These are phyloP conservation scores for Graptemys geographica DNA, from an alignment of 2,797 vertebrate species.

Conservation along the genomic window DNA sequence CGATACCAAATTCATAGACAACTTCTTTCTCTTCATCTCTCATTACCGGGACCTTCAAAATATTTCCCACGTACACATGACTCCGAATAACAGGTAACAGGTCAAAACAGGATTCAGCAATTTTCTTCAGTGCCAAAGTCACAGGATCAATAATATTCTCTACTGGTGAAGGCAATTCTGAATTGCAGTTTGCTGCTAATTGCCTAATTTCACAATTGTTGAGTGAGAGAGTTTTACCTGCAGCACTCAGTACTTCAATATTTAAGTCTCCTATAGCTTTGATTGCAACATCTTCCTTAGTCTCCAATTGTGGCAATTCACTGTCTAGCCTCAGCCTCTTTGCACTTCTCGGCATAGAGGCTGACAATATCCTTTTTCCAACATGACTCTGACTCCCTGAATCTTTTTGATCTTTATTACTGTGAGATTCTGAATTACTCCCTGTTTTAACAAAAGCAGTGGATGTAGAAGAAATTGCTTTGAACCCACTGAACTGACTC, in stretches of 20 bases:
- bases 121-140: slow-evolving; percentile 80
- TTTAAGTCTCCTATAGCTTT: not conserved
- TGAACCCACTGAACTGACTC: slow-evolving; percentile 86
- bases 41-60: slow-evolving; percentile 89
- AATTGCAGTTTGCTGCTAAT: not conserved
- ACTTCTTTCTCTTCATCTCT: slow-evolving; percentile 93
- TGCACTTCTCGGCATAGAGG: slow-evolving; percentile 81
- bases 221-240: not conserved
- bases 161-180: not conserved
- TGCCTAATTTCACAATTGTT: not conserved
- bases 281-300: not conserved
- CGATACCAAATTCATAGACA: slow-evolving; percentile 86
- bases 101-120: slow-evolving; percentile 89
- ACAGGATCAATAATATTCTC: slow-evolving; percentile 54
- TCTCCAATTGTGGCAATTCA: slow-evolving; percentile 63
- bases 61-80: slow-evolving; percentile 87
- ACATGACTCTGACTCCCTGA: slow-evolving; percentile 19
- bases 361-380: slow-evolving; percentile 77
- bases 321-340: slow-evolving; percentile 87
- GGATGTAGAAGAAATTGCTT: slow-evolving; percentile 87
- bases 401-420: slow-evolving; percentile 42
- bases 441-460: slow-evolving; percentile 94
- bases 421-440: slow-evolving; percentile 55
- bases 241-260: not conserved
- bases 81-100: slow-evolving; percentile 91